These are phyloP conservation scores for Mirounga angustirostris DNA, from an alignment of 2,113 vertebrate genomes.

Conservation along the genomic window DNA sequence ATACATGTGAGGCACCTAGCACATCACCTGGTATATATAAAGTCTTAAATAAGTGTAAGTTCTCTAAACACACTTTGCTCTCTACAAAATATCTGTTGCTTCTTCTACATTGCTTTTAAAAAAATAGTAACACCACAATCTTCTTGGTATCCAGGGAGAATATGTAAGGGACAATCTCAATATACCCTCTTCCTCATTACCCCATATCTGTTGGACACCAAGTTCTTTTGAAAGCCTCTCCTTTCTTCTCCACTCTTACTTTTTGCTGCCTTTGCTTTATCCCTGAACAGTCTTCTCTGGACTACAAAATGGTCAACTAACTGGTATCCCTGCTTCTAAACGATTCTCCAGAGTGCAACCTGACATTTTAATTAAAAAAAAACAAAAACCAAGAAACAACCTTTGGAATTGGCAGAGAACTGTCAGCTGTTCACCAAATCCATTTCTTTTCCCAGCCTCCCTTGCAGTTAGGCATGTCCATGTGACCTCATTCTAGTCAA, in stretches of 20 bases:
- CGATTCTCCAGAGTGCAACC: neutral
- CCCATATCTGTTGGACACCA: neutral
- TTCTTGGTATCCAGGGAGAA: neutral
- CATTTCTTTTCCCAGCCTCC: neutral
- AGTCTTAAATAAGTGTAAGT: neutral
- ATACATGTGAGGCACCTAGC: neutral
- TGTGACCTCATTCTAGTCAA: neutral
- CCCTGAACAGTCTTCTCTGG: neutral
- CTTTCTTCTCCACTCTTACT: neutral
- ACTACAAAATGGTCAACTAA: neutral
- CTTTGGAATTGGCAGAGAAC: neutral
- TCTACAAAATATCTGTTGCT: neutral
- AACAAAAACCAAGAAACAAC: neutral
- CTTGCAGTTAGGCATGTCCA: neutral
- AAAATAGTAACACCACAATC: neutral
- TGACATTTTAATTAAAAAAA: neutral
- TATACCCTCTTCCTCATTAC: neutral
- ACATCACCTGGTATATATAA: neutral
- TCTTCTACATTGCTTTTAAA: neutral
- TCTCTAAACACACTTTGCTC: neutral
- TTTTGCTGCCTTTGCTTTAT: neutral
- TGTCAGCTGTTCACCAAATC: neutral
- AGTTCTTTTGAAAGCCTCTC: neutral
- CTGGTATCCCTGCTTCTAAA: neutral
- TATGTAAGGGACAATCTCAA: neutral